These are phyloP conservation scores for Caenorhabditis japonica DNA, from an alignment of 2,888 invertebrate species.

Conservation along the genomic window DNA sequence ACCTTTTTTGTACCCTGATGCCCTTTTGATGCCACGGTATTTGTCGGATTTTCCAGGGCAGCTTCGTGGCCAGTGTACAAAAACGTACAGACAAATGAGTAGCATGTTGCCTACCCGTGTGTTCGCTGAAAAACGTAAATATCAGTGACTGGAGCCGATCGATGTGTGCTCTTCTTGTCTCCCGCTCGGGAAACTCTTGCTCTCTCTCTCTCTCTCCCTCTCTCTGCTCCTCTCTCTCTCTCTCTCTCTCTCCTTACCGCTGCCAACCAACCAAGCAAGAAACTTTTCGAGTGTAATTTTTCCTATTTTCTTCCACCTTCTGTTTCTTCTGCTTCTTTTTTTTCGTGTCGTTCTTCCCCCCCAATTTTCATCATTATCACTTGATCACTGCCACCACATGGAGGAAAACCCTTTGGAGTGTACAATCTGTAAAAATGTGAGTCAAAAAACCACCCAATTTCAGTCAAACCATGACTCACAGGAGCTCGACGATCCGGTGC, in stretches of 20 bases:
- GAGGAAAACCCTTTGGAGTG: slow-evolving; percentile 59
- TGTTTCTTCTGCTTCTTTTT: slow-evolving; percentile 4
- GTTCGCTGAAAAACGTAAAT: slow-evolving; percentile 14
- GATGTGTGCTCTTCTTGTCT: slow-evolving; percentile 8
- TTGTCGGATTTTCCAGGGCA: no score
- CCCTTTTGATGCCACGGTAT: no score
- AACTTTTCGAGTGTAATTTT: slow-evolving; percentile 33
- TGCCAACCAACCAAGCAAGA: no score
- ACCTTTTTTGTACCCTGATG: no score
- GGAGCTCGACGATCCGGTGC: slow-evolving; percentile 66
- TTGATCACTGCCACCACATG: slow-evolving; percentile 13
- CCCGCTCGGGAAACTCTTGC: slow-evolving; percentile 12
- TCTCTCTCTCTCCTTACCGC: slow-evolving; percentile 4
- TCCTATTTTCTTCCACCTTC: no score
- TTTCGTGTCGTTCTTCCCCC: background rate
- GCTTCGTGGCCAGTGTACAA: no score
- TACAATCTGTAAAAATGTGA: slow-evolving; percentile 55
- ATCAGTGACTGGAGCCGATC: slow-evolving; percentile 14
- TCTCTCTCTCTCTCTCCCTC: slow-evolving; percentile 8
- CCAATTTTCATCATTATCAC: slow-evolving; percentile 2
- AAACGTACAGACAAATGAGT: no score
- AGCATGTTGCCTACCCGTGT: slow-evolving; percentile 6
- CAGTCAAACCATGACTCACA: slow-evolving; percentile 20
- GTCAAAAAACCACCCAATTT: no score
- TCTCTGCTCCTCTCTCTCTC: slow-evolving; percentile 4